Percentiles rank a stretch among this genome's conserved stretches.
Conservation (phyloP, 2,888 invertebrate species). For the Phyto melanocephala region DNA sequence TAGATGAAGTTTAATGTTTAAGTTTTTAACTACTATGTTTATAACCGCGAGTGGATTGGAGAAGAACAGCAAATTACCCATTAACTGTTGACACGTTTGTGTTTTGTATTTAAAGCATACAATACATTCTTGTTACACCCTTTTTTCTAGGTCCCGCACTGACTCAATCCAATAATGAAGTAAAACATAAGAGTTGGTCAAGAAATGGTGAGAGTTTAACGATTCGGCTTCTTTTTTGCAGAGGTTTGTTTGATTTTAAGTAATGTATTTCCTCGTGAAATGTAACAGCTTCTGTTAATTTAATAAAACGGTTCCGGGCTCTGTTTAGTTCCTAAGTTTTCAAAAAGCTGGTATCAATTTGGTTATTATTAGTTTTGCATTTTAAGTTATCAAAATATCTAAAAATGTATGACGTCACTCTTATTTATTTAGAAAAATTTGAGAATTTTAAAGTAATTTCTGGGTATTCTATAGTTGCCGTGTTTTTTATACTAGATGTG, state of each 20-base stretch:
- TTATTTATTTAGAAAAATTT: conserved; percentile 2
- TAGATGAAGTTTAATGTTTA: conserved; percentile 11
- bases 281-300: conserved; percentile 13
- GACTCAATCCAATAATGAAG: neutral
- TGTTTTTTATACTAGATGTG: neutral
- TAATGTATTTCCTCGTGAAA: conserved; percentile 15
- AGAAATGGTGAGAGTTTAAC: conserved; percentile 14
- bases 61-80: conserved; percentile 39
- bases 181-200: neutral
- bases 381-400: conserved; percentile 2
- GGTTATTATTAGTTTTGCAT: neutral
- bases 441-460: conserved; percentile 3
- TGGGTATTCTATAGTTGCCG: neutral
- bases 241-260: neutral
- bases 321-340: conserved; percentile 1
- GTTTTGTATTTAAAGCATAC: neutral
- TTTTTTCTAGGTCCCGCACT: neutral
- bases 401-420: conserved; percentile 9
- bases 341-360: neutral
- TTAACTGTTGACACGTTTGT: conserved; percentile 29
- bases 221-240: neutral
- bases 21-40: neutral
- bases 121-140: neutral
- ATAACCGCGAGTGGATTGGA: no score
- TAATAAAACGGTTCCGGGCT: neutral